phyloP scores from a whole-genome alignment of 2,797 vertebrate genomes.

The Trachops cirrhosus region DNA sequence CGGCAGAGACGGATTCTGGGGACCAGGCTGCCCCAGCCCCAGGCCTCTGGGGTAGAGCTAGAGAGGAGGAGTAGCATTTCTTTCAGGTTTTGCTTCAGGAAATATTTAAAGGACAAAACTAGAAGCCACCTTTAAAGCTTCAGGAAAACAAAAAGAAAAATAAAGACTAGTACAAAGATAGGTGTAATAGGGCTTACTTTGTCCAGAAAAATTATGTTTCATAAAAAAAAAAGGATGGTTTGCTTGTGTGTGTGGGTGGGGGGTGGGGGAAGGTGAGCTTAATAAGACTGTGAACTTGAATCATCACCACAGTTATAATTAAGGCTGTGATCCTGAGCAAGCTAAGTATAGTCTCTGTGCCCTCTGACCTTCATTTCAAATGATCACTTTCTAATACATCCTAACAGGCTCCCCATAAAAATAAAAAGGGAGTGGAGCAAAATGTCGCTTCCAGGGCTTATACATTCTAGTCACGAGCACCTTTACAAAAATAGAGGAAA shows the following conservation, averaged over 20 bases:
- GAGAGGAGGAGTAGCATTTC: not conserved
- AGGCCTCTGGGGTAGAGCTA: not conserved
- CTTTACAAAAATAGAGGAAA: constrained; percentile 12
- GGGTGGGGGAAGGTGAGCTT: accelerated
- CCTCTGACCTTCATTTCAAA: constrained; percentile 2
- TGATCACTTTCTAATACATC: not conserved
- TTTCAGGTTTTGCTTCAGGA: constrained; percentile 5
- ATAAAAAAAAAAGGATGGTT: not conserved
- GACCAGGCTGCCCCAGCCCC: not conserved
- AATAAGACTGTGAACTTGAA: not conserved
- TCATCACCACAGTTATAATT: not conserved
- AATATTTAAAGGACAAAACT: not conserved
- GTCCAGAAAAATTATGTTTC: not conserved
- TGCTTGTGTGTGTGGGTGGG: not conserved
- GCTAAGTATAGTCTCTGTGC: not conserved
- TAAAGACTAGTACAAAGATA: not conserved
- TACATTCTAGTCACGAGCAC: not conserved
- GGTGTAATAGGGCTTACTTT: not conserved
- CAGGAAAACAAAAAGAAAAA: constrained; percentile 14
- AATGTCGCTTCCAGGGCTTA: not conserved
- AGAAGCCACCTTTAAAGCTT: not conserved
- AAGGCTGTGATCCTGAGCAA: not conserved
- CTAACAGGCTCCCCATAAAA: not conserved
- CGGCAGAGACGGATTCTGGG: not conserved
- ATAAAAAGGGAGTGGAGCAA: not conserved